Evolutionary conservation across 1,140 invertebrate species (phyloP), one percentile per base, ranked within the genome.

Genomic region (Wasmannia auropunctata): DNA sequence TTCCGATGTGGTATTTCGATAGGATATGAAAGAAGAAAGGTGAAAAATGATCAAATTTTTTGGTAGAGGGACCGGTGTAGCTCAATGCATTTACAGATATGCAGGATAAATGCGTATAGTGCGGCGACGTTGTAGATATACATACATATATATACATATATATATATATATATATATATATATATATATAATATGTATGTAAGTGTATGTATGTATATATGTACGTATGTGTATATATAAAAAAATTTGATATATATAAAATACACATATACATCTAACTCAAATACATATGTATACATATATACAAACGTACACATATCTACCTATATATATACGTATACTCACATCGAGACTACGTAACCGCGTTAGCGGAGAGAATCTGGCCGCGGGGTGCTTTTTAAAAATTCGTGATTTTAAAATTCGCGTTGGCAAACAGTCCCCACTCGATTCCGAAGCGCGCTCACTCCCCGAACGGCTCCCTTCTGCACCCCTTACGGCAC

Each of bases 351-450:
- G 87, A 86, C 90, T 90, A 90, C 87, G 90, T 91, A 91, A 91
- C 90, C 86, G 88, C 87, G 90, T 91, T 91, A 91, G 87, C 87
- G 90, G 85, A 91, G 90, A 89, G 87, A 91, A 89, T 89, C 90
- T 91, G 87, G 90, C 90, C 90, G 90, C 90, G 86, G 91, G 91
- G 88, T 91, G 90, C 90, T 91, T 91, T 91, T 91, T 91, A 91
- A 91, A 91, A 91, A 91, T 91, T 91, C 91, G 90, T 91, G 91
- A 91, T 91, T 91, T 91, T 91, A 91, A 92, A 92, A 92, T 92
- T 92, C 91, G 83, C 87, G 89, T 92, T 92, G 89, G 91, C 91
- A 92, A 92, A 92, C 86, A 92, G 89, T 88, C 89, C 85, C 89
- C 86, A 75, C 86, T 85, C 90, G 77, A 89, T 89, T 84, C n/a